These are phyloP conservation scores for Cetoscarus ocellatus DNA, from an alignment of 2,797 vertebrate genomes.

Conservation along the genomic window DNA sequence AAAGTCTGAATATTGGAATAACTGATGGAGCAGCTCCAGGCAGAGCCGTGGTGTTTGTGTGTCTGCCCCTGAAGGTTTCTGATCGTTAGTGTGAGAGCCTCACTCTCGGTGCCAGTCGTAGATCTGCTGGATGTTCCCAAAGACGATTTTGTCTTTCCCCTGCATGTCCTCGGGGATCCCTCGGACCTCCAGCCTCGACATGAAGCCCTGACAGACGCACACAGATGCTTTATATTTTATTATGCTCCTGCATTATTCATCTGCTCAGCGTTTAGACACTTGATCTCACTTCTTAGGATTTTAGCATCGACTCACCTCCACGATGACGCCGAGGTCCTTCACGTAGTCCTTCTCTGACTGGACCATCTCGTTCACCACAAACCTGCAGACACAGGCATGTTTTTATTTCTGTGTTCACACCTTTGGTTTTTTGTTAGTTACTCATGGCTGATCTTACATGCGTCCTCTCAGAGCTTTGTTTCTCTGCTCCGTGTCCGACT, in stretches of 20 bases:
- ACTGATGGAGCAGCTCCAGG: no score
- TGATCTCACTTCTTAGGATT: not conserved
- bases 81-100: no score
- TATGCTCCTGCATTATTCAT: not conserved
- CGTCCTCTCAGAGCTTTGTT: conserved; percentile 96
- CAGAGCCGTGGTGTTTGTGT: no score
- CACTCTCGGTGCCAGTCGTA: conserved; percentile 99
- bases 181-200: conserved; percentile 93
- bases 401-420: not conserved
- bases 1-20: no score
- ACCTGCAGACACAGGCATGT: conserved; percentile 81
- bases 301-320: conserved; percentile 88
- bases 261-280: not conserved
- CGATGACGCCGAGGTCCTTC: conserved; percentile 94
- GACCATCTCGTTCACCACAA: conserved; percentile 96
- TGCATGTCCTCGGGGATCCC: conserved; percentile 97
- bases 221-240: not conserved
- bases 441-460: conserved; percentile 86
- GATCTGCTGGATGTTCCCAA: conserved; percentile 98
- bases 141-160: conserved; percentile 98
- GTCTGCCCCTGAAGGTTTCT: no score
- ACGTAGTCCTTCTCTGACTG: conserved; percentile 98
- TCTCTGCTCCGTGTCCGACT: conserved; percentile 94
- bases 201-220: conserved; percentile 88
- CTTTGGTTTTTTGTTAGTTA: not conserved